Evolutionary conservation across 2,888 invertebrate species (phyloP), one percentile per base, ranked within the genome.

Genomic region (Acleris laterana): DNA sequence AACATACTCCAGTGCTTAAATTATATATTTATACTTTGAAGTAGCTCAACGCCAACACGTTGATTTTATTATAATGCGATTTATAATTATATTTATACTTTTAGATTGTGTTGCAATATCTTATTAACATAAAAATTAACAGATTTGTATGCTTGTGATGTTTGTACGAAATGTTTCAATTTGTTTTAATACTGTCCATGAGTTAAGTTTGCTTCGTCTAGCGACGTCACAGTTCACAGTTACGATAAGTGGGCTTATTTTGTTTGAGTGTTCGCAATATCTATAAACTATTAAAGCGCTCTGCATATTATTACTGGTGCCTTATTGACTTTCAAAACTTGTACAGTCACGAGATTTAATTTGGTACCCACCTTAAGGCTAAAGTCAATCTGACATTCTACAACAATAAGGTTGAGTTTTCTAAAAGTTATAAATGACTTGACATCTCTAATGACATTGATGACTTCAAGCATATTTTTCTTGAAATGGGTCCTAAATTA

Each of bases 261-360:
- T 62, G 32, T 75, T 77, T 68, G 77, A 75, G 79, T 83, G 79
- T 81, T 83, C 80, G 78, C 74, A 72, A 81, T 85, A 87, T 88
- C 88, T 87, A 38, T 42, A 86, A 88, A 83, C 72, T 74, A 80
- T 79, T 75, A 76, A 71, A 70, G 68, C 72, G 74, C 75, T 74
- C 86, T 90, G 90, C 85, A 72, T 88, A 66, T 66, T 28, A 28
- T 87, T 87, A 79, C 78, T 82, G 79, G 84, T 89, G 84, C 83
- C 82, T 90, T 90, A 87, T 90, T 90, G 89, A 88, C 89, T 90
- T 80, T 78, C 88, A 86, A 86, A 85, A 72, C 84, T 80, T 82
- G 79, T 70, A n/a, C n/a, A n/a, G n/a, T n/a, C n/a, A n/a, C n/a
- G n/a, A n/a, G n/a, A n/a, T n/a, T n/a, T n/a, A n/a, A n/a, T n/a